Evolutionary conservation across 2,888 invertebrate genomes (phyloP).

Genomic region (Ichneumoninae sp.): DNA sequence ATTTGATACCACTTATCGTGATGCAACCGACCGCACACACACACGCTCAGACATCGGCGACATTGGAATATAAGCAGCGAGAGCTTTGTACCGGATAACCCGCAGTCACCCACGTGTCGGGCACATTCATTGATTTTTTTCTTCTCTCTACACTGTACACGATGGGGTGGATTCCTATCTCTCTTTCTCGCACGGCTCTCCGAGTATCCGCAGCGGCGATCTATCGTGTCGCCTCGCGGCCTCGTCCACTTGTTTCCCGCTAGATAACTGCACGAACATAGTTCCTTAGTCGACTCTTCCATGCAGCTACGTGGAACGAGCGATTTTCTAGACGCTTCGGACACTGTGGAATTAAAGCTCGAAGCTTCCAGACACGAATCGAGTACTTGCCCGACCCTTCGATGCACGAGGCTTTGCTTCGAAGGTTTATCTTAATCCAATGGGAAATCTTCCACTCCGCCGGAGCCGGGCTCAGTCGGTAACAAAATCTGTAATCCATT

Average conservation of each 20-base stretch:
- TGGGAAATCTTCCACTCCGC: too few relatives aligned
- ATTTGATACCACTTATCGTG: conserved; percentile 75
- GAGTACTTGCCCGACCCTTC: not conserved
- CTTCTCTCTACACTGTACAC: not conserved
- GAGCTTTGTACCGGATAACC: conserved; percentile 26
- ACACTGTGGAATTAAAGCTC: not conserved
- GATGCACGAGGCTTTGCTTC: not conserved
- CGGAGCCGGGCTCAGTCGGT: too few relatives aligned
- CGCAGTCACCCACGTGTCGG: conserved; percentile 60
- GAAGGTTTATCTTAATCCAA: too few relatives aligned
- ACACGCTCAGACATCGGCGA: not conserved
- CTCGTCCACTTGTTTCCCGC: conserved; percentile 55
- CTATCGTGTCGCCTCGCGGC: conserved; percentile 47
- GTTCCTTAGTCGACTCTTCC: conserved; percentile 8
- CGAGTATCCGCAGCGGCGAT: conserved; percentile 43
- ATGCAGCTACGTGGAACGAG: not conserved
- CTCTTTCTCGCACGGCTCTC: conserved; percentile 7
- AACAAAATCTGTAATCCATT: too few relatives aligned
- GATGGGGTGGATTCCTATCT: not conserved
- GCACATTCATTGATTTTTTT: conserved; percentile 62
- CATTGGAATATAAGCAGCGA: conserved; percentile 14
- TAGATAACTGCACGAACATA: conserved; percentile 29
- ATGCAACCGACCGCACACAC: conserved; percentile 62
- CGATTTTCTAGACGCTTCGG: not conserved
- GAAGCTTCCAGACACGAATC: not conserved